Evolutionary conservation across 2,113 vertebrate genomes (phyloP), one percentile per base, ranked within the genome.

Genomic region (Phoxinus phoxinus): DNA sequence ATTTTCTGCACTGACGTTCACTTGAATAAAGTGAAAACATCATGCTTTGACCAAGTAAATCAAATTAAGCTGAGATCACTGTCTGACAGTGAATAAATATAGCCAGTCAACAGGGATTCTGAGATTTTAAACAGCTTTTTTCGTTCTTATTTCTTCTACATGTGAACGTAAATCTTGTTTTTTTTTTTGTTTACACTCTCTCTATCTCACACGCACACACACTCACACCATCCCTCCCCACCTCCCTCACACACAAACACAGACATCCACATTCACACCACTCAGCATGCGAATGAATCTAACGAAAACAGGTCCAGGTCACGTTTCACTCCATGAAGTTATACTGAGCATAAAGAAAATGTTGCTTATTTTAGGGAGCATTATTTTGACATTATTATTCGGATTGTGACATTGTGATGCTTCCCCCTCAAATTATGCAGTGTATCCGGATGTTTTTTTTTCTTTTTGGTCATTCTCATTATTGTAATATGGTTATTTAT

Each of bases 41-140:
- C 63, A 61, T 67, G 85, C 86, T 84, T 83, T 69, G 69, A 81
- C 69, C 74, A 37, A 75, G 21, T 67, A 44, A 74, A 81, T 79
- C 11, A 53, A 21, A 72, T 61, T 6, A 72, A 21, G 23, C 37
- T 76, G 9, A 35, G 35, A n/a, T 15, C 13, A 44, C 53, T 41
- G 9, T 74, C 19, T 58, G 35, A 59, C 4, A 48, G 21, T 72
- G 5, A 37, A 41, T 13, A 10, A 77, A 27, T 13, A 19, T 23
- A 23, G 30, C n/a, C 46, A 82, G 37, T 35, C 11, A 19, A 84
- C 6, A 53, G 7, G 7, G 19, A 48, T 37, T 30, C 11, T 65
- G 58, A 76, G 35, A 56, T 9, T 77, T 25, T 12, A 32, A 51
- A 35, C 12, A 15, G 2, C 10, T 21, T 6, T n/a, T 44, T 71